These are phyloP conservation scores for Nibea albiflora DNA, from an alignment of 2,113 vertebrate genomes.

Conservation along the genomic window DNA sequence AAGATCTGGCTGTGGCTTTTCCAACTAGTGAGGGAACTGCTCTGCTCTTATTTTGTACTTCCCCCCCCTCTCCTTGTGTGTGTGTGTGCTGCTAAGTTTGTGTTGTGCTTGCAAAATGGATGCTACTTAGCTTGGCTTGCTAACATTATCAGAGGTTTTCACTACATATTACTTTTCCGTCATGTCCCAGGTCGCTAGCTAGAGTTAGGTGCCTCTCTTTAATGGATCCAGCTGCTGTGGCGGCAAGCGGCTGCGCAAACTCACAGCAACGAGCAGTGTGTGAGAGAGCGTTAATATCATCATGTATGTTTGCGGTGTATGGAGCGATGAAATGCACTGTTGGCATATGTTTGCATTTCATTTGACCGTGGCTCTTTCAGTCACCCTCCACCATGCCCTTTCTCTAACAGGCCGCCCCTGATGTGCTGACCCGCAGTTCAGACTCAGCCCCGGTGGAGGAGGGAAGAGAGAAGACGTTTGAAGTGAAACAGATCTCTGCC, in stretches of 20 bases:
- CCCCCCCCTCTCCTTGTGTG: too few species aligned
- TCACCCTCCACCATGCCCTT: background rate
- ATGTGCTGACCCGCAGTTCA: constrained; percentile 37
- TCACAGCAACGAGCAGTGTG: background rate
- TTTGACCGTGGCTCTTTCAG: background rate
- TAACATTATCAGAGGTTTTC: background rate
- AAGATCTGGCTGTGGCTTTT: background rate
- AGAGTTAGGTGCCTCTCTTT: background rate
- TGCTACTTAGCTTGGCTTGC: background rate
- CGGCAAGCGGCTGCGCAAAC: background rate
- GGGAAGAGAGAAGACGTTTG: constrained; percentile 37
- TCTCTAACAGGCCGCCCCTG: constrained; percentile 6
- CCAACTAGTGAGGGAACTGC: background rate
- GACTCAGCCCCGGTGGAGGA: constrained; percentile 10
- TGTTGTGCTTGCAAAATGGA: background rate
- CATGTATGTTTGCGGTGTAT: background rate
- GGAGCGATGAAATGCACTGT: background rate
- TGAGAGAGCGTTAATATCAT: background rate
- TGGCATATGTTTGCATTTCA: background rate
- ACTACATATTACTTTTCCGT: background rate
- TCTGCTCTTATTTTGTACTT: background rate
- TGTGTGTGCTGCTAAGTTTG: background rate
- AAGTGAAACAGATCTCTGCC: constrained; percentile 56
- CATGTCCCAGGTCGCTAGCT: background rate
- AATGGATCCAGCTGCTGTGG: background rate